Evolutionary conservation across 2,113 vertebrate species (phyloP).

Genomic region (Probosciger aterrimus): DNA sequence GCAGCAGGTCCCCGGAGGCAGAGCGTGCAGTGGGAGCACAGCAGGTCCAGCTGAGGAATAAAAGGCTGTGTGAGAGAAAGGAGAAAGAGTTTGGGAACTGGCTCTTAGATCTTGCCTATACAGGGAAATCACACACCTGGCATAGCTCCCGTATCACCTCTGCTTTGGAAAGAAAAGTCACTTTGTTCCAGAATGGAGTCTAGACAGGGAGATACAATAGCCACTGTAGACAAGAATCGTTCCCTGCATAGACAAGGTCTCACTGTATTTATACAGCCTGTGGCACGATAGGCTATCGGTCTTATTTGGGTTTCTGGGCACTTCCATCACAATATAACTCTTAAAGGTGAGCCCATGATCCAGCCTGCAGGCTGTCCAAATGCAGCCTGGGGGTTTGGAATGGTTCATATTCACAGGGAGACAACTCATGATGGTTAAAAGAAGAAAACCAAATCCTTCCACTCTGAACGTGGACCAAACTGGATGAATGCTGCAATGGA

Average conservation of each 20-base stretch:
- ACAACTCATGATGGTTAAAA: background rate
- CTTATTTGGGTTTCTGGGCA: background rate
- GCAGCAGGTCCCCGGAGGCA: background rate
- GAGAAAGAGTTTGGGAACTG: background rate
- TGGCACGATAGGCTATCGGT: background rate
- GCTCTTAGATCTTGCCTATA: background rate
- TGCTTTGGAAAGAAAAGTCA: background rate
- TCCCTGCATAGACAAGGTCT: background rate
- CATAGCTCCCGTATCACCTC: background rate
- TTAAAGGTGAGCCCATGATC: background rate
- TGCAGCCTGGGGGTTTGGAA: background rate
- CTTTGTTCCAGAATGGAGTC: background rate
- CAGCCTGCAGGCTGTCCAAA: background rate
- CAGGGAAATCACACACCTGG: conserved; percentile 20
- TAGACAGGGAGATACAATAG: background rate
- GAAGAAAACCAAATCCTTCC: background rate
- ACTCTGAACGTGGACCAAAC: background rate
- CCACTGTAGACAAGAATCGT: background rate
- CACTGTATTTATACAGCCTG: background rate
- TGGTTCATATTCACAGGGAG: background rate
- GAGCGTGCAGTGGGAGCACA: rapidly evolving
- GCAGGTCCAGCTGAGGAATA: background rate
- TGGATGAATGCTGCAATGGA: background rate
- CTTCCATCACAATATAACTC: background rate
- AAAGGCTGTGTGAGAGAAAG: background rate